Conservation (phyloP, 2,888 invertebrate genomes). For the Atrina japonica region DNA sequence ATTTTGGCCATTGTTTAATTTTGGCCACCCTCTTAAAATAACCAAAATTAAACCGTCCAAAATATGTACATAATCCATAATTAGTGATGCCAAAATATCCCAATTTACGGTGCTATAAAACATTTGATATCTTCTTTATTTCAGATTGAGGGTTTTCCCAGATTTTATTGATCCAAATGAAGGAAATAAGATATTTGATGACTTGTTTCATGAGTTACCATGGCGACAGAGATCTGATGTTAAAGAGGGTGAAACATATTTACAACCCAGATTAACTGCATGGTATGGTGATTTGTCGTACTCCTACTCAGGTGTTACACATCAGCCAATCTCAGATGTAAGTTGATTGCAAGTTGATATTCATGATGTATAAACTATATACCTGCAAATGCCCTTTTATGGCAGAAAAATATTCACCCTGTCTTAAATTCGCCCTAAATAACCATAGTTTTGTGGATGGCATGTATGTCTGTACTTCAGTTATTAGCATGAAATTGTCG, state of each 20-base stretch:
- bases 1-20: too few relatives aligned
- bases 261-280: constrained; percentile 81
- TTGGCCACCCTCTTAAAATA: too few relatives aligned
- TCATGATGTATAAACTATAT: not conserved
- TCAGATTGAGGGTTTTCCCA: constrained; percentile 73
- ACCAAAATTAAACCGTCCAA: not conserved
- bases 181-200: constrained; percentile 68
- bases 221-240: constrained; percentile 75
- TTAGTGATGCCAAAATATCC: too few relatives aligned
- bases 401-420: too few relatives aligned
- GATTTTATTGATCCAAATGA: constrained; percentile 70
- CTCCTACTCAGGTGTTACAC: constrained; percentile 79
- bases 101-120: too few relatives aligned
- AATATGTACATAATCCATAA: not conserved
- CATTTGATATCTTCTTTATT: not conserved
- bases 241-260: constrained; percentile 66
- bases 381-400: too few relatives aligned
- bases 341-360: constrained; percentile 17
- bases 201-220: constrained; percentile 72
- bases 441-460: too few relatives aligned
- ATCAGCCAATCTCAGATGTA: constrained; percentile 70
- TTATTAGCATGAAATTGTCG: too few relatives aligned
- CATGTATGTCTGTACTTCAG: too few relatives aligned
- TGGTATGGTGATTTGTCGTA: constrained; percentile 82
- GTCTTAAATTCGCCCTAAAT: too few relatives aligned